Percentiles rank a stretch among this genome's conserved stretches.
These are phyloP conservation scores for Podarcis raffonei DNA, from an alignment of 2,113 vertebrate species.

Conservation along the genomic window DNA sequence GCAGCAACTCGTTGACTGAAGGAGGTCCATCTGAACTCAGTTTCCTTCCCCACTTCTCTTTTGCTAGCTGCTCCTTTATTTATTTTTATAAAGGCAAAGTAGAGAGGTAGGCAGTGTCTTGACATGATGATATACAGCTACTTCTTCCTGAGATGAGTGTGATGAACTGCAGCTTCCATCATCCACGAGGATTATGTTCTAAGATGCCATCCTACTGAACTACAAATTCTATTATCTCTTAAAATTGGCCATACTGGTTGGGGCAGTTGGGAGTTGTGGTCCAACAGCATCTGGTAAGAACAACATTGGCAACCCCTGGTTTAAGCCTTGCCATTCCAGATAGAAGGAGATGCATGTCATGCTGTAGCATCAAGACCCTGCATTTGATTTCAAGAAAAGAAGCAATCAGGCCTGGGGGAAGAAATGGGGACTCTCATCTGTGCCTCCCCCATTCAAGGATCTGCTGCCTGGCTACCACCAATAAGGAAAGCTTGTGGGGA, in stretches of 20 bases:
- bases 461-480: not conserved
- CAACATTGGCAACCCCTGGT: not conserved
- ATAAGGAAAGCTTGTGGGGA: not conserved
- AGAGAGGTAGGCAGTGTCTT: not conserved
- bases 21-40: too few species aligned
- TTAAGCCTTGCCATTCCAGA: not conserved
- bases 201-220: not conserved
- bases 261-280: not conserved
- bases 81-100: too few species aligned
- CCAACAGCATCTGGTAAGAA: not conserved
- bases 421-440: not conserved
- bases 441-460: not conserved
- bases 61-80: not conserved
- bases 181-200: not conserved
- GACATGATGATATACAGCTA: not conserved
- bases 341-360: not conserved
- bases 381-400: not conserved
- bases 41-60: not conserved
- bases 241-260: not conserved
- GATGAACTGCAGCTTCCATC: not conserved
- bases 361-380: not conserved
- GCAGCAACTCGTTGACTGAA: too few species aligned
- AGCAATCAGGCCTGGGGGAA: not conserved
- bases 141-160: not conserved
- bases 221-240: not conserved